Evolutionary conservation across 2,888 invertebrate species (phyloP).

Genomic region (Drosophila leonis): DNA sequence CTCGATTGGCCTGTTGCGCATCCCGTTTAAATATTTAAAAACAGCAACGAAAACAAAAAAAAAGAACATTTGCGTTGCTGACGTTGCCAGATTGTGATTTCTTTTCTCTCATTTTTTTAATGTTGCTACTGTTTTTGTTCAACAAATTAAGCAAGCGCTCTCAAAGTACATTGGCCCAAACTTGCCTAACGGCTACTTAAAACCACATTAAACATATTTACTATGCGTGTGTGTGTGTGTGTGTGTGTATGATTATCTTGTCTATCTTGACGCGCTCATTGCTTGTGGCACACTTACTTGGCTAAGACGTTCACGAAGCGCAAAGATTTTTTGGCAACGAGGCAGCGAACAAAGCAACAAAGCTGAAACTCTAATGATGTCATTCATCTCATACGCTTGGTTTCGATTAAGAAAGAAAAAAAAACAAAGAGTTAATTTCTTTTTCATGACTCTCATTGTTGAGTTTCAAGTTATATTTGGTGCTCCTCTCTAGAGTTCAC

Average conservation of each 20-base stretch:
- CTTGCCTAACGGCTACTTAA: constrained; percentile 56
- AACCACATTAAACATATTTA: constrained; percentile 57
- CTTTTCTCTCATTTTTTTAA: constrained; percentile 7
- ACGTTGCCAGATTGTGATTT: constrained; percentile 40
- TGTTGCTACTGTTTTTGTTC: constrained; percentile 3
- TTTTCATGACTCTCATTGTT: constrained; percentile 40
- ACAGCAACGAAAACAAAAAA: constrained; percentile 27
- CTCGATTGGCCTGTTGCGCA: constrained; percentile 60
- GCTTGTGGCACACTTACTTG: constrained; percentile 68
- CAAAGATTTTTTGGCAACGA: constrained; percentile 26
- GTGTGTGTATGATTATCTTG: constrained; percentile 50
- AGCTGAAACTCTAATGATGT: constrained; percentile 65
- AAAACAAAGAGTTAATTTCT: constrained; percentile 15
- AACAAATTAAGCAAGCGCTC: constrained; percentile 25
- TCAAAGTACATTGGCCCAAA: constrained; percentile 43
- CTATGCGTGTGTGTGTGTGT: constrained; percentile 8
- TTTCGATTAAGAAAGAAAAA: constrained; percentile 43
- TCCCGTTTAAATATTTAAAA: constrained; percentile 18
- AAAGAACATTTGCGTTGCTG: constrained; percentile 36
- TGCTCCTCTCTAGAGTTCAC: neutral
- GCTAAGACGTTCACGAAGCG: constrained; percentile 18
- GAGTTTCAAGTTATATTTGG: constrained; percentile 26
- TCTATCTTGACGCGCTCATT: constrained; percentile 50
- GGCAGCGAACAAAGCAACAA: constrained; percentile 47
- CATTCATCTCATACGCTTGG: constrained; percentile 68